A percentile compares a stretch with the other conserved stretches of the same genome.
These are phyloP conservation scores for Cephus pulcher DNA, from an alignment of 2,888 invertebrate genomes.

Conservation along the genomic window DNA sequence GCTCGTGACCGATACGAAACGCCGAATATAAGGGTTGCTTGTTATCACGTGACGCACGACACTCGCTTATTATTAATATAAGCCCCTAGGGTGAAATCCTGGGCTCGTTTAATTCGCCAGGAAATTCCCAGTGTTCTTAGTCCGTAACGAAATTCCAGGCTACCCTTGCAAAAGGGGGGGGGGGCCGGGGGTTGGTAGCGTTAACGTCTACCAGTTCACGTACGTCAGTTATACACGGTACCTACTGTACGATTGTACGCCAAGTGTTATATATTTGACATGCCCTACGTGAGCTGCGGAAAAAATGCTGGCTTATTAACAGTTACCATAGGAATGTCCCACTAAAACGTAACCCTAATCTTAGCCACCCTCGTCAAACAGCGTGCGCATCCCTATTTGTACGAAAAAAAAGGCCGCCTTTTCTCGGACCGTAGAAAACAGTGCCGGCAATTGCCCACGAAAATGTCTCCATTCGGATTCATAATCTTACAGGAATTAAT, in stretches of 20 bases:
- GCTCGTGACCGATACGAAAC: neutral
- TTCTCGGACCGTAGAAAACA: constrained; percentile 6
- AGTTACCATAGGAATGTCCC: constrained; percentile 19
- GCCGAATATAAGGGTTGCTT: neutral
- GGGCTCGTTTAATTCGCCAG: neutral
- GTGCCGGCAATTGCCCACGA: constrained; percentile 6
- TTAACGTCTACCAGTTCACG: neutral
- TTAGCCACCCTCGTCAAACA: constrained; percentile 15
- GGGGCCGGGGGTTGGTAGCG: neutral
- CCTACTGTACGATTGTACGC: neutral
- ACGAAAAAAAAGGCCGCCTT: neutral
- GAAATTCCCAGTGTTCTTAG: neutral
- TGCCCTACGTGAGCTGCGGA: neutral
- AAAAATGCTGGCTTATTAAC: constrained; percentile 11
- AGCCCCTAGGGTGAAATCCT: neutral
- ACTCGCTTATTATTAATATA: neutral
- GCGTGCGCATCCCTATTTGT: neutral
- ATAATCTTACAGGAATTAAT: constrained; percentile 19
- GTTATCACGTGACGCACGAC: neutral
- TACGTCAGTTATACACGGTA: neutral
- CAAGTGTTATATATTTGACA: neutral
- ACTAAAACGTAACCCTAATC: constrained; percentile 16
- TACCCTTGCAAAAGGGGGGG: neutral
- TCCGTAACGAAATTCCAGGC: neutral
- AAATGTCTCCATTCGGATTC: constrained; percentile 17